Evolutionary conservation across 2,888 invertebrate genomes (phyloP).

Genomic region (Candidula unifasciata): DNA sequence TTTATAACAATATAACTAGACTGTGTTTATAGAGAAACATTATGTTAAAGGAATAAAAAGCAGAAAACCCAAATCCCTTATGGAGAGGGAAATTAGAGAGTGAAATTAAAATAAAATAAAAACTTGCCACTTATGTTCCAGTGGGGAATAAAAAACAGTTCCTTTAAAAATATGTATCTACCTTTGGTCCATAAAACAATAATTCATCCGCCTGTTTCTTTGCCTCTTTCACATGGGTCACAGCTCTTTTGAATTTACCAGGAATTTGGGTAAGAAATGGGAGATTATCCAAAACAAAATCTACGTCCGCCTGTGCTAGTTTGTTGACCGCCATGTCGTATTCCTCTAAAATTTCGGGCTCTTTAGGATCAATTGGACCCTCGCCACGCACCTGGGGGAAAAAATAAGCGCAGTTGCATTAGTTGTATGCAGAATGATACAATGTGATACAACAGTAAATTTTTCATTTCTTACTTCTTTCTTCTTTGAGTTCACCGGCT

Average conservation of each 20-base stretch:
- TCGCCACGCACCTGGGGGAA: not conserved
- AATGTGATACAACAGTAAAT: too few species aligned
- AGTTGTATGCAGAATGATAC: too few species aligned
- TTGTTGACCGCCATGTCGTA: conserved; percentile 12
- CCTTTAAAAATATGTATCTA: not conserved
- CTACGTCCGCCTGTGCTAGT: not conserved
- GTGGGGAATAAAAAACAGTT: too few species aligned
- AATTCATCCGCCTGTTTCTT: not conserved
- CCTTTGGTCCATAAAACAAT: not conserved
- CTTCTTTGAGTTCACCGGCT: too few species aligned
- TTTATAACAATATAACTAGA: too few species aligned
- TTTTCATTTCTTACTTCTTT: too few species aligned
- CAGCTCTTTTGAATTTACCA: not conserved
- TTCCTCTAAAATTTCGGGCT: not conserved
- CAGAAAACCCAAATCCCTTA: too few species aligned
- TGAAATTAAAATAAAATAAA: too few species aligned
- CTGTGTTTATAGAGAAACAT: too few species aligned
- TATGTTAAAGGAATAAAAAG: too few species aligned
- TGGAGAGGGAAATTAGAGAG: too few species aligned
- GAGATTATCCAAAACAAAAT: not conserved
- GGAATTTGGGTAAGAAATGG: conserved; percentile 2
- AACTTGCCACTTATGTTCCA: too few species aligned
- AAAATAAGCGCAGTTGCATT: not conserved
- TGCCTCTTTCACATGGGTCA: not conserved
- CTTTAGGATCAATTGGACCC: not conserved